phyloP scores from a whole-genome alignment of 2,113 vertebrate genomes.

The Aspidoscelis tigris region DNA sequence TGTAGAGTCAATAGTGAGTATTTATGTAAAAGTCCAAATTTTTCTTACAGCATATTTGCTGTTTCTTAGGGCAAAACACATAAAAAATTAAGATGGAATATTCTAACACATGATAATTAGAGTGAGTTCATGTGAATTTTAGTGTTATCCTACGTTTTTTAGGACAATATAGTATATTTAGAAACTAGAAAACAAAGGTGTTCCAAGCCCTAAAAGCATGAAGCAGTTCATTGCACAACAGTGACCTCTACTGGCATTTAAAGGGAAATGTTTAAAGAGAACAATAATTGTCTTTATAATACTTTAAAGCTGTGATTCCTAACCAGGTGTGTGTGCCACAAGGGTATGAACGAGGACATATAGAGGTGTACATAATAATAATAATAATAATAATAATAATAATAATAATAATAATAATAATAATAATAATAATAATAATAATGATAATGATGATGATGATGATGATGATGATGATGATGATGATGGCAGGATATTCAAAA shows the following conservation, averaged over 20 bases:
- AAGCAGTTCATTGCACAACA: not conserved
- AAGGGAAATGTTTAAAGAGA: not conserved
- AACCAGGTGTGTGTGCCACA: too few species aligned
- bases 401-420: too few species aligned
- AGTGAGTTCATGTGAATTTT: not conserved
- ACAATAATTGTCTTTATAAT: not conserved
- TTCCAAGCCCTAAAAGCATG: not conserved
- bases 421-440: too few species aligned
- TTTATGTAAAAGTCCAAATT: not conserved
- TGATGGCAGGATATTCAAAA: too few species aligned
- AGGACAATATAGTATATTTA: rapidly evolving
- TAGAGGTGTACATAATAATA: too few species aligned
- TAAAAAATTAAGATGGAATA: not conserved
- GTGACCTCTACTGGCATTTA: not conserved
- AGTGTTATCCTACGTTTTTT: not conserved
- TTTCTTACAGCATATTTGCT: not conserved
- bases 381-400: too few species aligned
- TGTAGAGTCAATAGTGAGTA: not conserved
- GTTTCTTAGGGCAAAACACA: not conserved
- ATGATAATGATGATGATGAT: too few species aligned
- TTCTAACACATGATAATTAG: not conserved
- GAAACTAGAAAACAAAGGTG: not conserved
- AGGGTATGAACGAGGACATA: too few species aligned
- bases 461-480: too few species aligned
- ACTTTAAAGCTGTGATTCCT: too few species aligned